phyloP scores from a whole-genome alignment of 2,888 invertebrate species.

The Carabus problematicus region DNA sequence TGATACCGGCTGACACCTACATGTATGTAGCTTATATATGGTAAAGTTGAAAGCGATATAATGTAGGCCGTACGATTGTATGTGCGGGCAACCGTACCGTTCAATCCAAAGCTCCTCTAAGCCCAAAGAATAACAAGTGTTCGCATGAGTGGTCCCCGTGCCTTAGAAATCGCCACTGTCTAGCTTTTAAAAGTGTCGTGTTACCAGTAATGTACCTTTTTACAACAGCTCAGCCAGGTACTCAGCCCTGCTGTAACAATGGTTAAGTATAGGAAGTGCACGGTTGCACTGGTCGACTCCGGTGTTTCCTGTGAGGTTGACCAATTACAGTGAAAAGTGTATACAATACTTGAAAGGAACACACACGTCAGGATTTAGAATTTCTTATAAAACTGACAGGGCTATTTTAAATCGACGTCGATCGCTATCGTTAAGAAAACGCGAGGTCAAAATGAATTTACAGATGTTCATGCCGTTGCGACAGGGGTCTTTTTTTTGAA shows the following conservation, averaged over 20 bases:
- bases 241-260: background rate
- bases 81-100: constrained; percentile 23
- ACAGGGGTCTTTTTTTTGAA: constrained; percentile 1
- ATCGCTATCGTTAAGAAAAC: constrained; percentile 36
- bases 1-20: constrained; percentile 14
- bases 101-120: constrained; percentile 37
- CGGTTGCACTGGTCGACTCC: constrained; percentile 13
- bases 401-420: constrained; percentile 40
- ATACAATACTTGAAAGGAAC: constrained; percentile 41
- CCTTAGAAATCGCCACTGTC: constrained; percentile 40
- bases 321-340: constrained; percentile 40
- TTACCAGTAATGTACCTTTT: constrained; percentile 41
- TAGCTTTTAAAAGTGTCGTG: constrained; percentile 41
- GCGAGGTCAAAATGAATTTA: constrained; percentile 31
- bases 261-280: background rate
- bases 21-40: constrained; percentile 16
- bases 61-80: constrained; percentile 25
- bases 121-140: constrained; percentile 41
- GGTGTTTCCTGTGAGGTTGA: constrained; percentile 36
- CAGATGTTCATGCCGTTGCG: constrained; percentile 26
- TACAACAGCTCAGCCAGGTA: constrained; percentile 15
- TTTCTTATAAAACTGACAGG: constrained; percentile 29
- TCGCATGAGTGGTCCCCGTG: constrained; percentile 39
- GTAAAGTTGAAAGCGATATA: constrained; percentile 34
- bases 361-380: constrained; percentile 38